These are phyloP conservation scores for Nemotelus pantherinus DNA, from an alignment of 2,888 invertebrate genomes.

Conservation along the genomic window DNA sequence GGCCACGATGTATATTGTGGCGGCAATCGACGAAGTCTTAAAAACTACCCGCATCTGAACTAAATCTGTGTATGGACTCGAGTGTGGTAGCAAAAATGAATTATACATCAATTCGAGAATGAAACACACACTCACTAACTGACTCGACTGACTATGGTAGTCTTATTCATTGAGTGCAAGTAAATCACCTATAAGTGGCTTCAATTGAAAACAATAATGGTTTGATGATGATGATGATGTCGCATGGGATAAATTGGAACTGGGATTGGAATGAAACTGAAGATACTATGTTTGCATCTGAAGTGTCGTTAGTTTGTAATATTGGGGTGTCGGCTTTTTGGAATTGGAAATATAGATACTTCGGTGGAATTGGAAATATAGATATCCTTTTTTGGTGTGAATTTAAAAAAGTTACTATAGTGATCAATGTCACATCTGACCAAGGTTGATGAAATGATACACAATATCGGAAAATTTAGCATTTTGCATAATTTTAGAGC, in stretches of 20 bases:
- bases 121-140: slow-evolving; percentile 18
- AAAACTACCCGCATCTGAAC: slow-evolving; percentile 31
- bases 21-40: slow-evolving; percentile 12
- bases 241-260: slow-evolving; percentile 28
- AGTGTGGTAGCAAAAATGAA: slow-evolving; percentile 33
- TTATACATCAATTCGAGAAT: slow-evolving; percentile 26
- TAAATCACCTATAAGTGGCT: slow-evolving; percentile 48
- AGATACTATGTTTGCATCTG: too few relatives aligned
- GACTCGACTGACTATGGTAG: background rate
- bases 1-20: background rate
- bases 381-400: too few relatives aligned
- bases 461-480: too few relatives aligned
- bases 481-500: too few relatives aligned
- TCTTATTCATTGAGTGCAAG: slow-evolving; percentile 38
- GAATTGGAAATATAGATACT: background rate
- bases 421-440: too few relatives aligned
- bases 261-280: slow-evolving; percentile 18
- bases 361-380: background rate
- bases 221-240: slow-evolving; percentile 15
- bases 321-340: background rate
- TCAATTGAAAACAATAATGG: slow-evolving; percentile 45
- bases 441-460: too few relatives aligned
- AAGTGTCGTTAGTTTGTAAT: too few relatives aligned
- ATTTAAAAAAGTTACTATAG: too few relatives aligned
- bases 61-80: background rate